Percentiles rank a stretch among this genome's conserved stretches.
These are phyloP conservation scores for Caenorhabditis parvicauda DNA, from an alignment of 2,888 invertebrate genomes.

Conservation along the genomic window DNA sequence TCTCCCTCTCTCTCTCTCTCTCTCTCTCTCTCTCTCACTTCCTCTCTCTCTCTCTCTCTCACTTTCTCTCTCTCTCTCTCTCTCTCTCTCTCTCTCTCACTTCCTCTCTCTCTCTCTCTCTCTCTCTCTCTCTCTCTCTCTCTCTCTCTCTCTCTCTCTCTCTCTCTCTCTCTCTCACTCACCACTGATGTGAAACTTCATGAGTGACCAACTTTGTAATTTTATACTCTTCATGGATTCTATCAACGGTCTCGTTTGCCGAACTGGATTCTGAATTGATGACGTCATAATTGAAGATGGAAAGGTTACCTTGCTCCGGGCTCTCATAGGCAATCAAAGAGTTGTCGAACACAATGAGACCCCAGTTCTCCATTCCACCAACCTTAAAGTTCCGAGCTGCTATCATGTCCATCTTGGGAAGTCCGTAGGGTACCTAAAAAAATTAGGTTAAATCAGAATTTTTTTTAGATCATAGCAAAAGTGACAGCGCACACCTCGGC, in stretches of 20 bases:
- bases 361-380: slow-evolving; percentile 67
- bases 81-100: no score
- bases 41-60: no score
- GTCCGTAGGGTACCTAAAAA: slow-evolving; percentile 50
- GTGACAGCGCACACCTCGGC: neutral
- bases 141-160: neutral
- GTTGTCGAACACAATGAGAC: slow-evolving; percentile 39
- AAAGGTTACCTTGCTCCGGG: neutral
- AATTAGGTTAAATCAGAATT: neutral
- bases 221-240: slow-evolving; percentile 52
- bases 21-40: no score
- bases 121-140: no score
- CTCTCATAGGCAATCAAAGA: slow-evolving; percentile 19
- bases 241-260: slow-evolving; percentile 54
- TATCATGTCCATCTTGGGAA: slow-evolving; percentile 64
- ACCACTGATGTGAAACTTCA: slow-evolving; percentile 65
- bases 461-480: neutral
- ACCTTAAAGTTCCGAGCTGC: slow-evolving; percentile 64
- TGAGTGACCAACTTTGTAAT: slow-evolving; percentile 64
- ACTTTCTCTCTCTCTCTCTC: no score
- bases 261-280: no score
- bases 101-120: no score
- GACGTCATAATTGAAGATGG: no score
- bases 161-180: neutral
- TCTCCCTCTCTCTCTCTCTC: no score